Evolutionary conservation across 2,888 invertebrate genomes (phyloP).

Genomic region (Pristionchus japonicus): DNA sequence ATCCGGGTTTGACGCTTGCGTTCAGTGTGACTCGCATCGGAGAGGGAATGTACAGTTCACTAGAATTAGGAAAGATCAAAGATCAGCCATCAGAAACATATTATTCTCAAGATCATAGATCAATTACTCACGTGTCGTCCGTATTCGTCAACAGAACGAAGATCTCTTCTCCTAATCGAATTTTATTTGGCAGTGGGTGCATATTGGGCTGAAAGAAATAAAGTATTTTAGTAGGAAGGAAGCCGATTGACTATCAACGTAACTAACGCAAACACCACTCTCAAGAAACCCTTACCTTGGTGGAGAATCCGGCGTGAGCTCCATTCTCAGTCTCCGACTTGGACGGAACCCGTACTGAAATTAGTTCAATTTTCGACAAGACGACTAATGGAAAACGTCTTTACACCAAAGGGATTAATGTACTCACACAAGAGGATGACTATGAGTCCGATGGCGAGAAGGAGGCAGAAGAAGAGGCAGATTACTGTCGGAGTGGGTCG

Average conservation of each 20-base stretch:
- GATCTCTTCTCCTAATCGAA: conserved; percentile 63
- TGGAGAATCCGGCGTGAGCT: conserved; percentile 49
- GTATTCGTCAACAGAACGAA: conserved; percentile 58
- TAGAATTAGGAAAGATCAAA: conserved; percentile 26
- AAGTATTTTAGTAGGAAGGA: neutral
- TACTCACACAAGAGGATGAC: conserved; percentile 59
- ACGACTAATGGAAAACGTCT: neutral
- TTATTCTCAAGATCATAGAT: neutral
- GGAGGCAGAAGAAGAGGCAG: conserved; percentile 50
- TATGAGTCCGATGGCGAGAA: conserved; percentile 55
- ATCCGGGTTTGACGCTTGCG: neutral
- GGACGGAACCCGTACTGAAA: conserved; percentile 58
- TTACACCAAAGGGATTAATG: too few species aligned
- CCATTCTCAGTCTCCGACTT: conserved; percentile 59
- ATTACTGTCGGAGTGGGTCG: conserved; percentile 34
- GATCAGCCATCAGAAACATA: neutral
- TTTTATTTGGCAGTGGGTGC: conserved; percentile 60
- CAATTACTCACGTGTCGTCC: conserved; percentile 36
- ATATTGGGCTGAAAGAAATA: conserved; percentile 41
- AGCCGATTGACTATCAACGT: neutral
- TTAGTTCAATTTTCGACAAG: neutral
- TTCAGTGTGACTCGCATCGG: conserved; percentile 26
- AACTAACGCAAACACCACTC: neutral
- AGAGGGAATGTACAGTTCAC: conserved; percentile 24
- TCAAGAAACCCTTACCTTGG: conserved; percentile 36